Base-by-base conservation (phyloP, 1,140 invertebrate genomes). In the Leguminivora glycinivorella region DNA sequence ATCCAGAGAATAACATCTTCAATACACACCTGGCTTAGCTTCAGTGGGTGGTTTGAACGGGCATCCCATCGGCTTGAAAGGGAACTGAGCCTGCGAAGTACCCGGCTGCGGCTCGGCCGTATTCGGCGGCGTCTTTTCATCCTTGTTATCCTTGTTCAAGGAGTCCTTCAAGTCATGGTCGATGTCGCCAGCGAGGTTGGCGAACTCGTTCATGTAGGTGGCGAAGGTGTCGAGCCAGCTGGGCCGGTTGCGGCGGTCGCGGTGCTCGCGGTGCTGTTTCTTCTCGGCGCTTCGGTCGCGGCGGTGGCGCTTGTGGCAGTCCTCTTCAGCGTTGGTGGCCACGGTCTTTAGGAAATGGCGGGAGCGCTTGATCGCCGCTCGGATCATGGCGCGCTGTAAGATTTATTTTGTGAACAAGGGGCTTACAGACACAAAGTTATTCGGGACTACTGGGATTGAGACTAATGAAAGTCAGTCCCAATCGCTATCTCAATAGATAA, bases 161-260 rank as follows among this genome's bases (percentile, higher is more conserved):
- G 0, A 26, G 1, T 19, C 17, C 24, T 19, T 29, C 2, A 17
- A 34, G 12, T 80, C 77, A 69, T 79, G 43, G 56, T 75, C 75
- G 26, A 90, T 70, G 72, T 92, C 90, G 4, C 89, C 92, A 29
- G 90, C 88, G 0, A 92, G 80, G 70, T 92, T 90, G 10, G 90
- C 85, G 71, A 92, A 92, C 68, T 92, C 90, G 58, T 92, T 91
- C 84, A 92, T 87, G 72, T 90, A 92, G 4, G 80, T 83, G 5
- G 83, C 79, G 69, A 92, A 87, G 19, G 84, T 90, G 4, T 92
- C 86, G 0, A 92, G 69, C 91, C 91, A 92, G 70, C 83, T 85
- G 43, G 70, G 69, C 4, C 79, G 78, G 3, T 68, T 26, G n/a
- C 82, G 75, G 26, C 78, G 81, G 26, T 71, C 56, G 24, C 63